Conservation (phyloP, 2,797 vertebrate genomes). For the Anabacerthia variegaticeps region DNA sequence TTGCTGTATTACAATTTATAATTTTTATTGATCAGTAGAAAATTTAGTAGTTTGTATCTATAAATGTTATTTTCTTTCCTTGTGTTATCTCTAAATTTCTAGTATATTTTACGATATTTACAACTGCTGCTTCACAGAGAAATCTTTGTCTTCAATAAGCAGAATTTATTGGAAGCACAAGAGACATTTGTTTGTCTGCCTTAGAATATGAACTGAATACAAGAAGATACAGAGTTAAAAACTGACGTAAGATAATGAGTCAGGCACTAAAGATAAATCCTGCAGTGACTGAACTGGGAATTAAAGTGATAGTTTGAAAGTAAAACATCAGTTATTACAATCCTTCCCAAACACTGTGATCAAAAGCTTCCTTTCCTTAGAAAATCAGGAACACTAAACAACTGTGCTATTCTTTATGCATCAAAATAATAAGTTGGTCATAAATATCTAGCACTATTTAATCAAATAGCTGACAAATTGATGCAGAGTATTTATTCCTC, state of each 20-base stretch:
- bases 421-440: neutral
- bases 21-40: neutral
- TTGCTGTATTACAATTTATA: neutral
- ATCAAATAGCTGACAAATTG: neutral
- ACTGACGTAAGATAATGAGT: neutral
- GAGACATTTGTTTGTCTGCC: neutral
- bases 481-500: neutral
- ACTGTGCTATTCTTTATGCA: neutral
- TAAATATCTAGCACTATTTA: neutral
- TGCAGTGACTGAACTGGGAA: neutral
- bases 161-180: neutral
- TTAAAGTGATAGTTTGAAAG: neutral
- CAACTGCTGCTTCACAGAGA: neutral
- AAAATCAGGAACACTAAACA: neutral
- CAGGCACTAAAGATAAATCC: neutral
- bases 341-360: neutral
- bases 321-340: neutral
- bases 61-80: neutral
- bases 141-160: neutral
- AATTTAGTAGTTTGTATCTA: neutral
- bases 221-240: neutral
- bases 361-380: neutral
- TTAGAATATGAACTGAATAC: neutral
- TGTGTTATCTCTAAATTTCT: neutral
- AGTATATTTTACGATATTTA: neutral